Base-by-base conservation (phyloP, 2,888 invertebrate species). In the Meandrusa payeni region DNA sequence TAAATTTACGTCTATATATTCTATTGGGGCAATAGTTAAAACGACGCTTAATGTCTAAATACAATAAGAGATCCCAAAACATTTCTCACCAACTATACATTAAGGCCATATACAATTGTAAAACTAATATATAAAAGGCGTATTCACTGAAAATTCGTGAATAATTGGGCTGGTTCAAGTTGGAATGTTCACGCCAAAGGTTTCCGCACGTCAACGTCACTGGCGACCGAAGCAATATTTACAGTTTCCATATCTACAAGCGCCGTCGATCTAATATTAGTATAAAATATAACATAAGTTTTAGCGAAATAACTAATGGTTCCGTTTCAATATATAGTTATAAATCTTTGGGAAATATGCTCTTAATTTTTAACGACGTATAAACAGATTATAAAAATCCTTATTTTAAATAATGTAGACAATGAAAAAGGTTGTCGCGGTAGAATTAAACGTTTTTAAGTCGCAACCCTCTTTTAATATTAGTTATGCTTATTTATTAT, bases 1-100 rank as follows among this genome's bases (percentile, higher is more conserved):
- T 29, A 13, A 33, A 9, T 24, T 24, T 24, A 34, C 9, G 5
- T 34, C 12, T 15, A 20, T 31, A 15, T 31, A 31, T 24, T 19
- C 40, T 41, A 41, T 41, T 41, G 41, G 41, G 41, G 32, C 41
- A 33, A 20, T 41, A 20, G 32, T 32, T 13, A 41, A 41, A 26
- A 26, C 32, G 26, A 26, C 9, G 11, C 31, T 29, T 40, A 39
- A 19, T 12, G 5, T 20, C 5, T 19, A 38, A 17, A 31, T 10
- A 32, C 7, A 11, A 20, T 28, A n/a, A n/a, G 24, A 12, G 11
- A 39, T 39, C 2, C n/a, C 15, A 5, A 31, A 23, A 39, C 11
- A 31, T 15, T 15, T 20, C 26, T 36, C 10, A 23, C 24, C 17
- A 11, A 7, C 32, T 34, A 41, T 17, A 34, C 33, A 33, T 27